phyloP scores from a whole-genome alignment of 2,888 invertebrate species.

The Cryptus armator region DNA sequence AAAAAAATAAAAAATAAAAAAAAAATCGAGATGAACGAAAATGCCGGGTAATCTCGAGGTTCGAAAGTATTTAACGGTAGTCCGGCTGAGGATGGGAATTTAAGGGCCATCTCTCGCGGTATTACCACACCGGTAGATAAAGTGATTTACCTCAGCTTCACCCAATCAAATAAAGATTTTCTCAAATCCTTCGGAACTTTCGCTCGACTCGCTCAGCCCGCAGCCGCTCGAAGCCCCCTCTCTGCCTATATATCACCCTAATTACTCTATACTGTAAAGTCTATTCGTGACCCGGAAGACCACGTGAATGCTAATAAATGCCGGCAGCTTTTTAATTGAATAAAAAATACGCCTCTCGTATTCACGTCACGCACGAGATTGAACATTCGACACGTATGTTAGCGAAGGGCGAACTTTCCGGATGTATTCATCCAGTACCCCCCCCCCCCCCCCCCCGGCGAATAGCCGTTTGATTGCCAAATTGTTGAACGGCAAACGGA shows the following conservation, averaged over 20 bases:
- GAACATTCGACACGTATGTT: conserved; percentile 46
- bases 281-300: conserved; percentile 40
- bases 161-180: conserved; percentile 67
- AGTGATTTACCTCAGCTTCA: conserved; percentile 61
- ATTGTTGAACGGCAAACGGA: conserved; percentile 23
- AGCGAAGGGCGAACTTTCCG: conserved; percentile 11
- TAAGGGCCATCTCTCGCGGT: conserved; percentile 46
- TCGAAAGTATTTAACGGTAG: conserved; percentile 66
- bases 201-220: not conserved
- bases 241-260: conserved; percentile 30
- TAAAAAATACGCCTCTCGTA: conserved; percentile 52
- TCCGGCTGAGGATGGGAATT: conserved; percentile 57
- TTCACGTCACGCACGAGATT: conserved; percentile 62
- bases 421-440: conserved; percentile 2
- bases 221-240: not conserved
- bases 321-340: conserved; percentile 52
- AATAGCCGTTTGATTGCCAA: conserved; percentile 48
- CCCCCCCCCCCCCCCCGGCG: not conserved
- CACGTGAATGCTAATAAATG: conserved; percentile 51
- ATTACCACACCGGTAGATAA: conserved; percentile 54
- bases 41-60: conserved; percentile 63
- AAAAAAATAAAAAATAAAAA: conserved; percentile 34
- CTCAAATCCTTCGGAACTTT: conserved; percentile 57
- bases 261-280: conserved; percentile 53
- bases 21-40: conserved; percentile 47